Base-by-base conservation (phyloP, 2,888 invertebrate genomes). In the Pachliopta kotzebuea region DNA sequence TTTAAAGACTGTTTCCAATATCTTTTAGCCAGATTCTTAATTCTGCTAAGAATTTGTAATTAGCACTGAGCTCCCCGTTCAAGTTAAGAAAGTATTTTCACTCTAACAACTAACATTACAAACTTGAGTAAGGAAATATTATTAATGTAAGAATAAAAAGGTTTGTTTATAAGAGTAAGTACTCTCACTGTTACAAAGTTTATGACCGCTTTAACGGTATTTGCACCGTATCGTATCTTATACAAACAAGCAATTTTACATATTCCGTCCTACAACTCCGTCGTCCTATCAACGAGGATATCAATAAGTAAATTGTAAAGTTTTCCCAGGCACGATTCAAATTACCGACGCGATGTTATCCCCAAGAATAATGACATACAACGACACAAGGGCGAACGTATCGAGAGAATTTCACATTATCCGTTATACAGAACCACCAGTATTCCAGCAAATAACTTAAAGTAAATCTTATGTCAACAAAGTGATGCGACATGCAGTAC, bases 311-410 rank as follows among this genome's bases (percentile, higher is more conserved):
- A 72, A 65, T 72, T 68, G 71, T 70, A 65, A 67, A 68, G 67
- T 72, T 73, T 80, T 83, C 83, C 75, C 83, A 83, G 72, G 74
- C 63, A 59, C 21, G 82, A 83, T 81, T 80, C 45, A 63, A 68
- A 70, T 73, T 72, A 69, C 72, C 70, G 71, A 72, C 71, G 70
- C 74, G 76, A 74, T 77, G n/a, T n/a, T 45, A 78, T 49, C 58
- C n/a, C 17, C 42, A 52, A 23, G 42, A 56, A 60, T 60, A 60
- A 56, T 60, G 56, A 45, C 23, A 65, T 68, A 60, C 65, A 60
- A 56, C 56, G 56, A 45, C 23, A 65, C 68, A 69, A 72, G 69
- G 71, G 68, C 68, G 69, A 60, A 62, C 31, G 59, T 57, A 55
- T 67, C 67, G 55, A 45, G 52, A 50, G 23, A 45, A 21, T 42